Base-by-base conservation (phyloP, 2,113 vertebrate species). In the Maccullochella peelii region DNA sequence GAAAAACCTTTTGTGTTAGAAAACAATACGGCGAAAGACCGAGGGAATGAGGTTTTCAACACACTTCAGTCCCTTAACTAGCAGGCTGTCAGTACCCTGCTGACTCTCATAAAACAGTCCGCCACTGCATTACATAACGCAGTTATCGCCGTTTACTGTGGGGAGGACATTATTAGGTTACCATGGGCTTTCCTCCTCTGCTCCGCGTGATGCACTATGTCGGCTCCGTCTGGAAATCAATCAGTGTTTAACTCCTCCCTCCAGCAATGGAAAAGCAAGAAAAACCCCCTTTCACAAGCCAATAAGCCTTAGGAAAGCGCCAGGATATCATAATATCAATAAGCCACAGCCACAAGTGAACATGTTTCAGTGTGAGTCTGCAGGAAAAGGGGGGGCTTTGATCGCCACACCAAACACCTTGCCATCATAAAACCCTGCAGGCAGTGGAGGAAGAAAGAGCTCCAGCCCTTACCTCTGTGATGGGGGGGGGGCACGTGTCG, bases 141-240 rank as follows among this genome's bases (percentile, higher is more conserved):
- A 0, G 77, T 86, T 86, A 80, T 85, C 27, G 42, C 44, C 1
- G 30, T 73, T 89, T 84, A 82, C 83, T 76, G 87, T 38, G 80
- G 84, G 87, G 89, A 88, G 49, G 80, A 80, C 66, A 73, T 91
- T 86, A 91, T 88, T 81, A 85, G 89, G 88, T 92, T 90, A 88
- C 88, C 82, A 74, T 23, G 91, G 93, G 90, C 86, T 94, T 94
- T 89, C 90, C 93, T 92, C 85, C 85, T 84, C 84, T 79, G 84
- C 80, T 58, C 77, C 84, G 20, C 73, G 73, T 86, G 88, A 90
- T 70, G 70, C 79, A 68, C 83, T 80, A 57, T 86, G 84, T 69
- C 49, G n/a, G 68, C 88, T 85, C 69, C 9, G 71, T 78, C 82
- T 83, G 87, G 74, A 85, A 92, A 92, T 92, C 90, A 91, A 94